phyloP scores from a whole-genome alignment of 2,888 invertebrate genomes.

The Aphelenchoides bicaudatus region DNA sequence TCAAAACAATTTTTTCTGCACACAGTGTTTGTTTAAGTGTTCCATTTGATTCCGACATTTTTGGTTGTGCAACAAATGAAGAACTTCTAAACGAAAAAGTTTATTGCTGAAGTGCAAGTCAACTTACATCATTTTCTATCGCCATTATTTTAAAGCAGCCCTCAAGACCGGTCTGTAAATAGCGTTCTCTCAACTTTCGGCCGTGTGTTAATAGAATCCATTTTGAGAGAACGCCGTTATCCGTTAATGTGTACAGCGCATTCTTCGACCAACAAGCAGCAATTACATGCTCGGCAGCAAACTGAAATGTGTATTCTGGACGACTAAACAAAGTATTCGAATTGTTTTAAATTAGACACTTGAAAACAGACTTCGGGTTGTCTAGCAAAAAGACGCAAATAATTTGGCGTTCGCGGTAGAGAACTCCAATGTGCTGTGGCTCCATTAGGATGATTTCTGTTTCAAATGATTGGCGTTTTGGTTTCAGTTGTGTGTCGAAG shows the following conservation, averaged over 20 bases:
- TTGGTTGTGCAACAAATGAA: background rate
- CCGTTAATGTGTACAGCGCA: conserved; percentile 35
- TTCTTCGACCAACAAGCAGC: conserved; percentile 19
- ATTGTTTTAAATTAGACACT: background rate
- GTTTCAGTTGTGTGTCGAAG: conserved; percentile 1
- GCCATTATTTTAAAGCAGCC: conserved; percentile 9
- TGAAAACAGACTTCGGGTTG: background rate
- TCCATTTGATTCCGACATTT: conserved; percentile 20
- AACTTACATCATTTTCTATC: conserved; percentile 16
- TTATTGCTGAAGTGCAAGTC: background rate
- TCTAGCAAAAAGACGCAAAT: conserved; percentile 4
- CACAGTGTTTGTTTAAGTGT: background rate
- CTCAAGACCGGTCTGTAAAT: conserved; percentile 1
- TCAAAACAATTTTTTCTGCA: background rate
- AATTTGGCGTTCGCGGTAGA: conserved; percentile 1
- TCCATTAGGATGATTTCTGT: conserved; percentile 10
- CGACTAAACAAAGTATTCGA: background rate
- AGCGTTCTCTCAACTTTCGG: conserved; percentile 10
- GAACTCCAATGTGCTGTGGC: conserved; percentile 8
- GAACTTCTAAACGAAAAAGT: conserved; percentile 13
- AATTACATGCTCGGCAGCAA: conserved; percentile 11
- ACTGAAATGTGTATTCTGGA: conserved; percentile 11
- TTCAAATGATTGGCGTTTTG: background rate
- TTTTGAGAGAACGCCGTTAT: conserved; percentile 37
- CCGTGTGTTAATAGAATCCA: conserved; percentile 42